These are phyloP conservation scores for Drosophila parvula DNA, from an alignment of 1,140 invertebrate species.

Conservation along the genomic window DNA sequence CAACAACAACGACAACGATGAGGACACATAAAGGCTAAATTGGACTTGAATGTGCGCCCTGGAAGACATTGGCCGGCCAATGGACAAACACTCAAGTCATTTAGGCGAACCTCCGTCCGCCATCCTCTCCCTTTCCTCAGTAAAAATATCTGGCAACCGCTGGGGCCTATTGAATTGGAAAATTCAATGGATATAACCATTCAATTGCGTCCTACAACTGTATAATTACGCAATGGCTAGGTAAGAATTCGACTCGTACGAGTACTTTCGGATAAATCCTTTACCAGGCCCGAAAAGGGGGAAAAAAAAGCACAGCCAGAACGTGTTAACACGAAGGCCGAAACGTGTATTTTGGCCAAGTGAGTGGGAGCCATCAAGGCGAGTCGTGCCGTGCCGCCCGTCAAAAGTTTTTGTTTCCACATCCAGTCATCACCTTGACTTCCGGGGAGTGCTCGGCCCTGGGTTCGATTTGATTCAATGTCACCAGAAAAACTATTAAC, in stretches of 20 bases:
- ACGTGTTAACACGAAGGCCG: slow-evolving; percentile 51
- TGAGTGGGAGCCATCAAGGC: slow-evolving; percentile 46
- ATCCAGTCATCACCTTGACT: not conserved
- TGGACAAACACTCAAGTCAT: slow-evolving; percentile 76
- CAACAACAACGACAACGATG: slow-evolving; percentile 33
- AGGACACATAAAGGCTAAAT: slow-evolving; percentile 78
- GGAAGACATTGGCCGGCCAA: slow-evolving; percentile 54
- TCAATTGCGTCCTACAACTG: slow-evolving; percentile 57
- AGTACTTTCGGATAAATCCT: slow-evolving; percentile 10
- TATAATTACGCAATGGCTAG: slow-evolving; percentile 56
- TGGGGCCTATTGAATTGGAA: slow-evolving; percentile 61
- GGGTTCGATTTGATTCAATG: not conserved
- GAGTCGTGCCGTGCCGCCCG: slow-evolving; percentile 33
- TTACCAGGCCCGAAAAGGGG: not conserved
- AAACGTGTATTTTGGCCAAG: slow-evolving; percentile 40
- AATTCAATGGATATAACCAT: slow-evolving; percentile 64
- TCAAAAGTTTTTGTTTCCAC: slow-evolving; percentile 38
- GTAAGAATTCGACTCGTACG: not conserved
- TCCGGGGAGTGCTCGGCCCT: not conserved
- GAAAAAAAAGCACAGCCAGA: slow-evolving; percentile 9
- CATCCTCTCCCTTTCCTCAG: not conserved
- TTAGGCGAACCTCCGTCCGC: slow-evolving; percentile 24
- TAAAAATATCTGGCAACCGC: slow-evolving; percentile 15
- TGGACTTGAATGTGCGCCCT: slow-evolving; percentile 68
- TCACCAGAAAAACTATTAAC: too few species aligned